phyloP scores from a whole-genome alignment of 1,140 invertebrate genomes.

The Venustaconcha ellipsiformis region DNA sequence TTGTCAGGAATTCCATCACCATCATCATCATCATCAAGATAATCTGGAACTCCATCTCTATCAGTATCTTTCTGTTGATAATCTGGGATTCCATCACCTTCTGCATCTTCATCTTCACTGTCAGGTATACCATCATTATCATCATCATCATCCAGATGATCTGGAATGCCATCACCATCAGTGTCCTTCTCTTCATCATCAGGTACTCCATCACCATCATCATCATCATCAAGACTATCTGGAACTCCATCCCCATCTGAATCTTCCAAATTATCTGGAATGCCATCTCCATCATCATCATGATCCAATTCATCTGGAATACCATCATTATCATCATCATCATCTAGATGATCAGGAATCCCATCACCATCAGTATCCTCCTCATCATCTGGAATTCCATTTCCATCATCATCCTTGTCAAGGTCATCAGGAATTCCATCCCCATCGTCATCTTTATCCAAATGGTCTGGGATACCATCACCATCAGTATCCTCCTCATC shows the following conservation, averaged over 20 bases:
- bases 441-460: constrained; percentile 20
- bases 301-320: constrained; percentile 58
- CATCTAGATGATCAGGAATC: constrained; percentile 55
- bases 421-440: constrained; percentile 53
- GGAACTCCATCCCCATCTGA: constrained; percentile 61
- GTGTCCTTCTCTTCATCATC: constrained; percentile 63
- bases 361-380: constrained; percentile 57
- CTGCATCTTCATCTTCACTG: constrained; percentile 49
- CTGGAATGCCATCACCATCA: constrained; percentile 63
- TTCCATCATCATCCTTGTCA: constrained; percentile 51
- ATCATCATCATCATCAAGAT: constrained; percentile 50
- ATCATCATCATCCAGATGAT: constrained; percentile 54
- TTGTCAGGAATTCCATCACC: constrained; percentile 61
- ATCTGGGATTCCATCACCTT: constrained; percentile 67
- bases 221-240: constrained; percentile 53
- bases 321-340: constrained; percentile 54
- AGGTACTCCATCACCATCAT: constrained; percentile 61
- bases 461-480: constrained; percentile 58
- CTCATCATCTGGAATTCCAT: constrained; percentile 58
- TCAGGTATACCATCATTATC: constrained; percentile 61
- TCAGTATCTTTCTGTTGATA: constrained; percentile 61
- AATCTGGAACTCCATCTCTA: constrained; percentile 60
- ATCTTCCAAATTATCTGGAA: constrained; percentile 50
- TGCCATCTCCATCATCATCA: constrained; percentile 50
- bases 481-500: constrained; percentile 50